Conservation (phyloP, 2,113 vertebrate genomes). For the Bubo scandiacus region DNA sequence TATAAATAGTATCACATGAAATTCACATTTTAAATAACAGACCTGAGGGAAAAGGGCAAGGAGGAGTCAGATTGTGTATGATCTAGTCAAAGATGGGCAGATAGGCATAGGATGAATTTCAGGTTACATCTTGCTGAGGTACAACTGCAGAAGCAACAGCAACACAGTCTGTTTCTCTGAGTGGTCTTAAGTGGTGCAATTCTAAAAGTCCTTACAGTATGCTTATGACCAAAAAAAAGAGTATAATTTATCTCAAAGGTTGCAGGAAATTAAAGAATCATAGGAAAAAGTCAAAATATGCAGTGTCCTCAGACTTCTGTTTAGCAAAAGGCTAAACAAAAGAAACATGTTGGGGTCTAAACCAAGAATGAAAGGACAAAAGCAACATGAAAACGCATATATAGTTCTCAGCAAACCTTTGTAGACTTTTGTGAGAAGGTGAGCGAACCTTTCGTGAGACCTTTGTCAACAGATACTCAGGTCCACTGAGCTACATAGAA, state of each 20-base stretch:
- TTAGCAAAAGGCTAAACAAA: background rate
- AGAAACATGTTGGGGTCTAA: background rate
- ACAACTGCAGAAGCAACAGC: background rate
- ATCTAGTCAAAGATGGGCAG: background rate
- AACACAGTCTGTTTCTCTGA: background rate
- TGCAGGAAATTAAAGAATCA: background rate
- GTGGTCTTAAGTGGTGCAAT: background rate
- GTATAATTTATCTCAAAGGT: background rate
- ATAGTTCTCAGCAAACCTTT: background rate
- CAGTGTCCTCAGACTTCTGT: background rate
- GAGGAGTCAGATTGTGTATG: background rate
- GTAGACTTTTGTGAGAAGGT: background rate
- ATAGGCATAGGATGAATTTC: background rate
- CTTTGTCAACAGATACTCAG: background rate
- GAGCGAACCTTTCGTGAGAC: background rate
- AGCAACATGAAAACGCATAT: background rate
- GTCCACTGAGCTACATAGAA: background rate
- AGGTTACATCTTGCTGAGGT: background rate
- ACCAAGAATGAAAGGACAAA: background rate
- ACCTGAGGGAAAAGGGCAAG: background rate
- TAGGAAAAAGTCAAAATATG: background rate
- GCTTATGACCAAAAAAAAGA: background rate
- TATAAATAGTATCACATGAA: background rate
- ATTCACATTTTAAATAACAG: background rate
- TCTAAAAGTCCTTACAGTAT: background rate